Evolutionary conservation across 2,797 vertebrate species (phyloP), one percentile per base, ranked within the genome.

Genomic region (Peromyscus attwateri): DNA sequence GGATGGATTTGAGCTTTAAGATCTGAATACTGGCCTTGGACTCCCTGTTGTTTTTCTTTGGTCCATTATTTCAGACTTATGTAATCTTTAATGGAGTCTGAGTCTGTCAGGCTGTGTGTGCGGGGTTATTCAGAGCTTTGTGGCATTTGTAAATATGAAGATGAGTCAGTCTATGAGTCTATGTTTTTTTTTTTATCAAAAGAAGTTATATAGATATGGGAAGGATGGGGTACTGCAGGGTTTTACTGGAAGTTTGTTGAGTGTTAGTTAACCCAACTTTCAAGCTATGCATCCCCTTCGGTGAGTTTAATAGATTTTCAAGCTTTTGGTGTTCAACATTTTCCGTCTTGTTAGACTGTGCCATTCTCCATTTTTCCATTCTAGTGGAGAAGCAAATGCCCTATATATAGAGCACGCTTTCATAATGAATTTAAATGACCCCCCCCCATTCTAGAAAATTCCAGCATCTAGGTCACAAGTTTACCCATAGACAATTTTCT

Each of bases 231-330:
- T 16, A 8, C 73, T 85, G 60, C 31, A 19, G 37, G 62, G 19
- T 94, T 88, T 95, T 83, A 79, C 23, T 92, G 25, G 64, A 89
- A 89, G 75, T 93, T 76, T 94, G 73, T 79, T 85, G 73, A 55
- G 27, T 37, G 6, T 95, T 92, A 93, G 84, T 88, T 90, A 97
- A 91, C 66, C 52, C 80, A 46, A 77, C 81, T 49, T 90, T 95
- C 81, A 89, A 31, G 60, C 40, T 46, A n/a, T 81, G 27, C 25
- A 81, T 90, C 60, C n/a, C 93, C 62, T 66, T 95, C 11, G 68
- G 92, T 95, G 88, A 95, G 37, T 95, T 91, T 79, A 89, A 91
- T 57, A 80, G 95, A 91, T 93, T 96, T 96, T 91, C 6, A 14
- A 96, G 80, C 82, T 94, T 95, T 64, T 92, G 66, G 19, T 94